phyloP scores from a whole-genome alignment of 1,140 invertebrate species.

The Diorhabda elongata region DNA sequence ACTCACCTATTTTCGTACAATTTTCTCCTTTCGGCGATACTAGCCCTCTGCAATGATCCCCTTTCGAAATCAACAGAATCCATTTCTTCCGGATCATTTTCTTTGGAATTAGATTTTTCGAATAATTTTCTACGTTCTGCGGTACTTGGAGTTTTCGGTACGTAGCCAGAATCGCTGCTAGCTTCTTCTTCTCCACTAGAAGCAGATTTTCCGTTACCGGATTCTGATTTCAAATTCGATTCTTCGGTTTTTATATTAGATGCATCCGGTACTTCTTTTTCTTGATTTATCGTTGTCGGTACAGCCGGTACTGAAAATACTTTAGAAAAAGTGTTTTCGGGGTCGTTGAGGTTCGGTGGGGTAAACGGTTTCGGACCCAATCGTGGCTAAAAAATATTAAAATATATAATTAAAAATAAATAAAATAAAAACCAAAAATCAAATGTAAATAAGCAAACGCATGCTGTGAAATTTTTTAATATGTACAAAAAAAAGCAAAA shows the following conservation, averaged over 20 bases:
- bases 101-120: slow-evolving; percentile 49
- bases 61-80: slow-evolving; percentile 53
- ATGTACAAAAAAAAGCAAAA: background rate
- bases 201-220: slow-evolving; percentile 58
- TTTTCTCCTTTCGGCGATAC: slow-evolving; percentile 72
- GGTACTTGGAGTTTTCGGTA: slow-evolving; percentile 67
- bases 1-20: slow-evolving; percentile 67
- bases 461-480: too few species aligned
- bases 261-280: slow-evolving; percentile 12
- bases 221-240: slow-evolving; percentile 18
- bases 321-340: slow-evolving; percentile 70
- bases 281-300: slow-evolving; percentile 43
- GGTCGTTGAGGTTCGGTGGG: slow-evolving; percentile 63
- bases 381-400: slow-evolving; percentile 57
- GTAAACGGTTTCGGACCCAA: slow-evolving; percentile 80
- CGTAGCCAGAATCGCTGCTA: slow-evolving; percentile 48
- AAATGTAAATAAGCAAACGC: too few species aligned
- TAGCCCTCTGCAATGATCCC: slow-evolving; percentile 56
- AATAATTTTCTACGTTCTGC: slow-evolving; percentile 69
- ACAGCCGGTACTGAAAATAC: slow-evolving; percentile 72
- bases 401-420: too few species aligned
- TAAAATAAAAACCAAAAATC: too few species aligned
- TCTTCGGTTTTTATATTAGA: slow-evolving; percentile 14
- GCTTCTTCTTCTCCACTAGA: slow-evolving; percentile 59
- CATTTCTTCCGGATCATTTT: slow-evolving; percentile 46